Conservation (phyloP, 2,113 vertebrate species). For the Notarius quadriscutis region DNA sequence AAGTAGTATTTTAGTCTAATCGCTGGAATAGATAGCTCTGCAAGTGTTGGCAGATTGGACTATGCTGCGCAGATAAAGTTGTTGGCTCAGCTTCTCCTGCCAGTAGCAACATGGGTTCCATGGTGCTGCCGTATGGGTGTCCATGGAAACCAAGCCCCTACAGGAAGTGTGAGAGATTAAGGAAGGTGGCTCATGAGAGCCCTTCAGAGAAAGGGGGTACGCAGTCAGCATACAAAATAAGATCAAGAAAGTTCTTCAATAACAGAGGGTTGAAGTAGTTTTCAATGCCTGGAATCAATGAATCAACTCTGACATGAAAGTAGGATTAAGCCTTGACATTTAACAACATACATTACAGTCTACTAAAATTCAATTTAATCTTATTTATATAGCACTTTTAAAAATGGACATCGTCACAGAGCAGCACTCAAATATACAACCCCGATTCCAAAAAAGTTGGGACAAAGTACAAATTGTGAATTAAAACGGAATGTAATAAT, state of each 20-base stretch:
- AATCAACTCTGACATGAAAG: too few relatives aligned
- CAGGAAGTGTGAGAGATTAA: not conserved
- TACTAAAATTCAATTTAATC: too few relatives aligned
- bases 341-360: too few relatives aligned
- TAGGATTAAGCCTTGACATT: too few relatives aligned
- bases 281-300: too few relatives aligned
- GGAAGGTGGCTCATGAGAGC: conserved; percentile 1
- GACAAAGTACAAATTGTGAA: too few relatives aligned
- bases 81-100: not conserved
- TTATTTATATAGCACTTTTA: too few relatives aligned
- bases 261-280: conserved; percentile 57
- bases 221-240: not conserved
- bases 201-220: not conserved
- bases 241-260: not conserved
- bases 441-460: too few relatives aligned
- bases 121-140: not conserved
- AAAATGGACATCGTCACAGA: too few relatives aligned
- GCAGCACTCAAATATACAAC: too few relatives aligned
- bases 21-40: not conserved
- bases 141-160: not conserved
- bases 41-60: not conserved
- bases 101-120: not conserved
- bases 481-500: too few relatives aligned
- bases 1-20: not conserved
- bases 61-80: not conserved